A percentile compares a stretch with the other conserved stretches of the same genome.
phyloP scores from a whole-genome alignment of 2,888 invertebrate species.

The Mesoligia furuncula region DNA sequence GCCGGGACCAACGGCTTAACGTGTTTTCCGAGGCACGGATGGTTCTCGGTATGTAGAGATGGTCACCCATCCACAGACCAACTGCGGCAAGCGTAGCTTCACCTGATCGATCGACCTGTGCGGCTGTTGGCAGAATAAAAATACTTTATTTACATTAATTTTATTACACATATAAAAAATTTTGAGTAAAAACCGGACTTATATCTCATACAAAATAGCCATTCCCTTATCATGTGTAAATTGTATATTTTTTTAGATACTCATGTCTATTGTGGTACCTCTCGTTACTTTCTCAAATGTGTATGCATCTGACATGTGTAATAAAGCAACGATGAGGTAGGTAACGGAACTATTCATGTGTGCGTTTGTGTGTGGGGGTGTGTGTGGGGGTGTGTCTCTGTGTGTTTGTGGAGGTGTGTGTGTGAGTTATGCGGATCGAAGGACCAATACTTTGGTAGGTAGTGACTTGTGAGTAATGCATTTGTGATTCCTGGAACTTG shows the following conservation, averaged over 20 bases:
- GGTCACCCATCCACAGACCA: no score
- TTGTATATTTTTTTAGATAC: conserved; percentile 70
- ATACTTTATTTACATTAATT: not conserved
- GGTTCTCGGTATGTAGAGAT: no score
- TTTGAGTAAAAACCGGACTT: conserved; percentile 52
- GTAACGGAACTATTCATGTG: conserved; percentile 13
- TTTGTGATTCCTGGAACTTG: conserved; percentile 6
- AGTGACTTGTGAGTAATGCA: not conserved
- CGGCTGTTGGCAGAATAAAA: not conserved
- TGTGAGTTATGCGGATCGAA: not conserved
- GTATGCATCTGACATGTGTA: conserved; percentile 72
- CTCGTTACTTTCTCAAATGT: conserved; percentile 71
- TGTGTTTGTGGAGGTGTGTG: not conserved
- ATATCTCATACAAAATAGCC: conserved; percentile 53
- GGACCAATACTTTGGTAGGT: conserved; percentile 14
- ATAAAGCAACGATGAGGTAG: conserved; percentile 53
- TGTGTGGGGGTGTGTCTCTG: not conserved
- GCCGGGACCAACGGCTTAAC: no score
- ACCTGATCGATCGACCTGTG: no score
- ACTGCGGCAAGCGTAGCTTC: no score
- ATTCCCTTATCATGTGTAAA: conserved; percentile 67
- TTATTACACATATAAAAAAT: conserved; percentile 17
- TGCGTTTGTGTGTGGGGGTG: not conserved
- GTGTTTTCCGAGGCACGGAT: no score
- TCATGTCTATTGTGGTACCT: conserved; percentile 67